Percentiles rank a stretch among this genome's conserved stretches.
Evolutionary conservation across 2,797 vertebrate genomes (phyloP).

Genomic region (Cyclopterus lumpus): DNA sequence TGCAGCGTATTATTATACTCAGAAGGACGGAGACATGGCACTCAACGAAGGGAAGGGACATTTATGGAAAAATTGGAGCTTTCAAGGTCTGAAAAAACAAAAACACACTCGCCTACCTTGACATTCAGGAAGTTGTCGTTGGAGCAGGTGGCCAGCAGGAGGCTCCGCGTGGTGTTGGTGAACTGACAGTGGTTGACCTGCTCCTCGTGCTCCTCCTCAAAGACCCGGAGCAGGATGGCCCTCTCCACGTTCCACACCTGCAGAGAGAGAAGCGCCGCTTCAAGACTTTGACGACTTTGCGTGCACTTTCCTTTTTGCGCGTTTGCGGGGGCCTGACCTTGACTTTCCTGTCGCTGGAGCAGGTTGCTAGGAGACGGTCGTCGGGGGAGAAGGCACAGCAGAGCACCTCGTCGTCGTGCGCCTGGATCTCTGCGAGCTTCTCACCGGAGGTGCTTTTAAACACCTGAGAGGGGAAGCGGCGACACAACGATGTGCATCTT

Average conservation of each 20-base stretch:
- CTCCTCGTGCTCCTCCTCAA: slow-evolving; percentile 90
- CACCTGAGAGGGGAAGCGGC: slow-evolving; percentile 78
- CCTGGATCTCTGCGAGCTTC: slow-evolving; percentile 88
- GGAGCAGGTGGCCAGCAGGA: slow-evolving; percentile 93
- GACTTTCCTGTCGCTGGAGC: slow-evolving; percentile 93
- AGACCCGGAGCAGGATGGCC: slow-evolving; percentile 81
- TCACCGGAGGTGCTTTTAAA: slow-evolving; percentile 94
- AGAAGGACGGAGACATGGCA: not conserved
- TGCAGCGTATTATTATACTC: not conserved
- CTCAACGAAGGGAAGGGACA: not conserved
- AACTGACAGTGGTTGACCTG: slow-evolving; percentile 96
- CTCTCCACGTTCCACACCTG: slow-evolving; percentile 91
- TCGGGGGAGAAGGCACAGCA: slow-evolving; percentile 94
- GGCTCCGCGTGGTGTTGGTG: slow-evolving; percentile 81
- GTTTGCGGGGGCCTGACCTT: too few species aligned
- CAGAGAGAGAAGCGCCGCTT: not conserved
- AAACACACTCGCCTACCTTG: slow-evolving; percentile 82
- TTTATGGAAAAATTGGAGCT: too few species aligned
- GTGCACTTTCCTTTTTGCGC: too few species aligned
- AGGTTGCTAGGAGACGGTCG: slow-evolving; percentile 90
- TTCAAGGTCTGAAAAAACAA: too few species aligned
- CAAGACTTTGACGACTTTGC: not conserved
- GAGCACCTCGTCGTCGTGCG: slow-evolving; percentile 94
- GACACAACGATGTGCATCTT: not conserved
- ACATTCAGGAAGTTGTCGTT: slow-evolving; percentile 87